Evolutionary conservation across 2,888 invertebrate species (phyloP).

Genomic region (Lasioglossum leucozonium): DNA sequence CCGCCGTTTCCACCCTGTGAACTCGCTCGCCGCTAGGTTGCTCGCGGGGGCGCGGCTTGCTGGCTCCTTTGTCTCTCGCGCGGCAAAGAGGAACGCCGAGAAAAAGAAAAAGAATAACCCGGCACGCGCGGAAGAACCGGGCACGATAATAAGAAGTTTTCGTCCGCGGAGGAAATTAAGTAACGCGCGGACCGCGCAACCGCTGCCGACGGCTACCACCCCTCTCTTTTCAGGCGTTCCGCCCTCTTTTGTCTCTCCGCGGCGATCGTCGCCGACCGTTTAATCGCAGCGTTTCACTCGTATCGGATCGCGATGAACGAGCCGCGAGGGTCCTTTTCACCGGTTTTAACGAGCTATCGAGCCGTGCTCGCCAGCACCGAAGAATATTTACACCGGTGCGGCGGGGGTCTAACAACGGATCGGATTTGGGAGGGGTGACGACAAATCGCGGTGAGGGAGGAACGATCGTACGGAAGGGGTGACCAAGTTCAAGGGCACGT

Average conservation of each 20-base stretch:
- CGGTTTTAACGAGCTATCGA: constrained; percentile 19
- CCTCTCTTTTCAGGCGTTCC: constrained; percentile 51
- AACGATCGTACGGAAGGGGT: neutral
- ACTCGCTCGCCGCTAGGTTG: constrained; percentile 55
- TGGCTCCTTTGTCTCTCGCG: constrained; percentile 80
- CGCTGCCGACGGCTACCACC: constrained; percentile 21
- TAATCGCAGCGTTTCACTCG: constrained; percentile 31
- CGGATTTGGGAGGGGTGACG: neutral
- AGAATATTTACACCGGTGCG: neutral
- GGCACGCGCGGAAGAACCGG: constrained; percentile 67
- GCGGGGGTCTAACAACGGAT: neutral
- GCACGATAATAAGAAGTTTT: constrained; percentile 80
- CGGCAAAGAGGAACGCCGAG: constrained; percentile 22
- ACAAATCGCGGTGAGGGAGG: neutral
- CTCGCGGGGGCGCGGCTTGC: constrained; percentile 41
- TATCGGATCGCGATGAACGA: constrained; percentile 45
- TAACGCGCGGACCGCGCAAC: constrained; percentile 67
- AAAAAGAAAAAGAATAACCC: constrained; percentile 73
- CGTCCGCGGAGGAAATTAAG: constrained; percentile 80
- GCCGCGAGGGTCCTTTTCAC: neutral
- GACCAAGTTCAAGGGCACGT: neutral
- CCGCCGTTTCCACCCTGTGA: constrained; percentile 76
- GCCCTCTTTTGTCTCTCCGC: constrained; percentile 32
- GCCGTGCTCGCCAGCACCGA: neutral
- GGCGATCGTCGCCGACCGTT: constrained; percentile 24